Conservation (phyloP, 2,113 vertebrate species). For the Podocnemis expansa region DNA sequence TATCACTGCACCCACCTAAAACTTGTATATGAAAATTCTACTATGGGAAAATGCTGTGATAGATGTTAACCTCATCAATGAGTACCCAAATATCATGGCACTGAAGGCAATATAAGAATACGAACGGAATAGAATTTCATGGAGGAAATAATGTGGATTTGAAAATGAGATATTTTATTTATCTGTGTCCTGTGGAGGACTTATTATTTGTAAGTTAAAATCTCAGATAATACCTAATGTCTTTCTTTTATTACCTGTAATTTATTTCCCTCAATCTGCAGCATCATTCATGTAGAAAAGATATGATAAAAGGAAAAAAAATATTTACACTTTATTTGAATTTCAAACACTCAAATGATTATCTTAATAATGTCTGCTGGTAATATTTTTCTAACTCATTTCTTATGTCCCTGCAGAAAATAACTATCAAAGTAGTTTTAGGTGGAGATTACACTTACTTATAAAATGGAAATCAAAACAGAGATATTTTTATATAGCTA, state of each 20-base stretch:
- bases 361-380: background rate
- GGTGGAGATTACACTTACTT: background rate
- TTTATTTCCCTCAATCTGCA: background rate
- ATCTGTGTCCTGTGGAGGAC: background rate
- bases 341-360: background rate
- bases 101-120: rapidly evolving
- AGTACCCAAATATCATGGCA: rapidly evolving
- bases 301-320: background rate
- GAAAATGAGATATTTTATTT: background rate
- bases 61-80: background rate
- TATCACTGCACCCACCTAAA: background rate
- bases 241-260: background rate
- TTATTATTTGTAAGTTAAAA: background rate
- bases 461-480: background rate
- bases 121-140: background rate
- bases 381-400: background rate
- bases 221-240: background rate
- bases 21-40: background rate
- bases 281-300: background rate
- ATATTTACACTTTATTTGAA: background rate
- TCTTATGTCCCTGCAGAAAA: background rate
- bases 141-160: background rate
- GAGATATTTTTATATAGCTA: background rate
- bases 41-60: background rate
- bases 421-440: background rate